Evolutionary conservation across 2,113 vertebrate genomes (phyloP).

Genomic region (Mungos mungo): DNA sequence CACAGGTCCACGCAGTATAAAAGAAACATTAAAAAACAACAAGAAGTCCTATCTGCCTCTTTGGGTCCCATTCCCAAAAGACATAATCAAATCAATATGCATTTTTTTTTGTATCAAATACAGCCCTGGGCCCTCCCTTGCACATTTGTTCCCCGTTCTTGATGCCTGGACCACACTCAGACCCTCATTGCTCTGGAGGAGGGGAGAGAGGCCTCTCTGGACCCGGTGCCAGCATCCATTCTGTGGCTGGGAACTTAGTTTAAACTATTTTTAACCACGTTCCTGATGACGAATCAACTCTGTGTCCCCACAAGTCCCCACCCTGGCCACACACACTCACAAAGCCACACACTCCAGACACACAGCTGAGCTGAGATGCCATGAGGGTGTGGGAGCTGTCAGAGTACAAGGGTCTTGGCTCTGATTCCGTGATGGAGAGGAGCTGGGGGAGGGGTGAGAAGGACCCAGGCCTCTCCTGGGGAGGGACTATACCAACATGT

Average conservation of each 20-base stretch:
- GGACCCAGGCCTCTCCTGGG: background rate
- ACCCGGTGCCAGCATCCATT: background rate
- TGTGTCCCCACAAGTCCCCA: background rate
- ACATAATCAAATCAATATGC: background rate
- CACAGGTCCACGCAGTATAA: background rate
- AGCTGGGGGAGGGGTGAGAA: background rate
- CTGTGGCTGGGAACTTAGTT: background rate
- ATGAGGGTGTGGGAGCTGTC: background rate
- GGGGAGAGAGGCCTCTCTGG: background rate
- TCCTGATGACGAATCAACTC: background rate
- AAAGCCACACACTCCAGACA: background rate
- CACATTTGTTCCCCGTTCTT: background rate
- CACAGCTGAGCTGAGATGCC: background rate
- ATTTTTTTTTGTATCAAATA: background rate
- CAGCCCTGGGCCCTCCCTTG: background rate
- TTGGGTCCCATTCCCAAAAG: background rate
- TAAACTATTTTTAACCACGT: conserved; percentile 16
- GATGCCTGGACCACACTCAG: background rate
- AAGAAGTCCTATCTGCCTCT: background rate
- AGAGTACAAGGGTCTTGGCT: conserved; percentile 3
- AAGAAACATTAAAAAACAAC: background rate
- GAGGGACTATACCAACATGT: background rate
- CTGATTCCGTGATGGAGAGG: background rate
- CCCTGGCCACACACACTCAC: background rate
- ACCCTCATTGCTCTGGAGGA: background rate